Evolutionary conservation across 2,888 invertebrate species (phyloP).

Genomic region (Drosophila paramelanica): DNA sequence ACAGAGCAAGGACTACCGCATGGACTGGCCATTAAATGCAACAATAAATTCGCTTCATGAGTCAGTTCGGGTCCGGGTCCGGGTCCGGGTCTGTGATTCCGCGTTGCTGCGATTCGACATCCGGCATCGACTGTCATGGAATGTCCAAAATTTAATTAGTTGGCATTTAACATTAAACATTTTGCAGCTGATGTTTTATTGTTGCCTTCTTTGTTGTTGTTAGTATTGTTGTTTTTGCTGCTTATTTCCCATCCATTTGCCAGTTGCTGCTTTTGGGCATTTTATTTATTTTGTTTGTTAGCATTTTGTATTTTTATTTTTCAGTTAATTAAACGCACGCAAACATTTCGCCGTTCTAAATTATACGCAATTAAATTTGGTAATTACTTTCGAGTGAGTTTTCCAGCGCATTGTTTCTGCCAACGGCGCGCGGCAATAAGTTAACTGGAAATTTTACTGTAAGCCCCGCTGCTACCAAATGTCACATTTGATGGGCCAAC

Average conservation of each 20-base stretch:
- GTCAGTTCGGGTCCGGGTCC: background rate
- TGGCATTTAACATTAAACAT: conserved; percentile 75
- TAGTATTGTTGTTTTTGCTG: conserved; percentile 17
- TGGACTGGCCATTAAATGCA: conserved; percentile 73
- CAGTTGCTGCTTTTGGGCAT: conserved; percentile 29
- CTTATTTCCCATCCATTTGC: conserved; percentile 42
- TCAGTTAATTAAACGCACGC: conserved; percentile 80
- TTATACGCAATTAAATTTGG: conserved; percentile 78
- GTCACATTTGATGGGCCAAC: conserved; percentile 71
- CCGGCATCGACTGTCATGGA: conserved; percentile 52
- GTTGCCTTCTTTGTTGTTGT: conserved; percentile 19
- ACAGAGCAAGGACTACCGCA: conserved; percentile 52
- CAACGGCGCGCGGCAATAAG: conserved; percentile 62
- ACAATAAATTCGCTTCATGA: conserved; percentile 65
- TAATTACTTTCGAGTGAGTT: conserved; percentile 74
- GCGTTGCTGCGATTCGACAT: conserved; percentile 22
- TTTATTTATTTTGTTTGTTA: conserved; percentile 17
- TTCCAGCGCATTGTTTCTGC: conserved; percentile 35
- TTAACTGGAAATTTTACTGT: conserved; percentile 78
- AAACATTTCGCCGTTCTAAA: conserved; percentile 77
- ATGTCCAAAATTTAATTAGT: conserved; percentile 75
- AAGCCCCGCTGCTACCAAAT: conserved; percentile 64
- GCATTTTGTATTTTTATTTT: conserved; percentile 64
- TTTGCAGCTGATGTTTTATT: conserved; percentile 49
- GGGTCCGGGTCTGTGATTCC: background rate